These are phyloP conservation scores for Luidia sarsii DNA, from an alignment of 53 echinoderm and acorn worm genomes.

Conservation along the genomic window DNA sequence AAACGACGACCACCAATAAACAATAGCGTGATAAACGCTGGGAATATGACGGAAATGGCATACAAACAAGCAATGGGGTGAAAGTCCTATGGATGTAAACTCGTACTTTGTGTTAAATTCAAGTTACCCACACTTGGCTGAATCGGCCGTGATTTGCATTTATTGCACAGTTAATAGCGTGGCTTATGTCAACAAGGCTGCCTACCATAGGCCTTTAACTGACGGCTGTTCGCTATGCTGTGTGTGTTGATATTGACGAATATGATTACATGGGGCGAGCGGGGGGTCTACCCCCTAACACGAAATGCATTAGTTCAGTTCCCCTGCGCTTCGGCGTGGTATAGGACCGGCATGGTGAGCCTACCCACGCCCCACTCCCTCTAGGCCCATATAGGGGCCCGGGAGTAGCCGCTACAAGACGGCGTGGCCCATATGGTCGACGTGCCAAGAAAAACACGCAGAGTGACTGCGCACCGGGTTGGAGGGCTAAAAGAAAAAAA, in stretches of 20 bases:
- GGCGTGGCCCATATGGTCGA: conserved; percentile 50
- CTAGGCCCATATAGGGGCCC: background rate
- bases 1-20: no score
- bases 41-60: no score
- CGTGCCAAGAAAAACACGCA: conserved; percentile 55
- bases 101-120: conserved; percentile 14
- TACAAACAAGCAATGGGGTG: no score
- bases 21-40: no score
- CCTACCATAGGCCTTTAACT: background rate
- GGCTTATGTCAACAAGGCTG: conserved; percentile 7
- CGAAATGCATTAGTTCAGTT: no score
- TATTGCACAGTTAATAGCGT: conserved; percentile 40
- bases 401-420: background rate
- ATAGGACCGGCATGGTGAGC: no score
- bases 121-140: conserved; percentile 2
- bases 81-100: conserved; percentile 26
- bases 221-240: background rate
- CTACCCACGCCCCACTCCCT: background rate
- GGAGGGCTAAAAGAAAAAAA: background rate
- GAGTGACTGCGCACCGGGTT: conserved; percentile 27
- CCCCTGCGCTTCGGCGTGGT: no score
- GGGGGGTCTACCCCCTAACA: background rate
- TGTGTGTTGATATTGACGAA: conserved; percentile 26
- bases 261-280: conserved; percentile 28
- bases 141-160: conserved; percentile 34